Conservation (phyloP, 2,888 invertebrate genomes). For the Coelopa pilipes region DNA sequence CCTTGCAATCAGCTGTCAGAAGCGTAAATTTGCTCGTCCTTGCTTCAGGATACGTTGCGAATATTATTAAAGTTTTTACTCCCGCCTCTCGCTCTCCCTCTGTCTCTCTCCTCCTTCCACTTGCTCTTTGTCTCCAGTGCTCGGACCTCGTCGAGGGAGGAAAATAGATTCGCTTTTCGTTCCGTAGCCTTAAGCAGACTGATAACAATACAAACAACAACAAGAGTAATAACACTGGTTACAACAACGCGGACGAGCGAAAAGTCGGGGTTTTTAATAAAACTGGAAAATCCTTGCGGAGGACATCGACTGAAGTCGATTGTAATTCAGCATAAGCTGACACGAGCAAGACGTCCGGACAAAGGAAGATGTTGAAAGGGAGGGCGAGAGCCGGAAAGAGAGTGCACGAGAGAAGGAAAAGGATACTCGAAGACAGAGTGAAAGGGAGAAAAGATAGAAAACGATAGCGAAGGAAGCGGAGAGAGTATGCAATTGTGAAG, state of each 20-base stretch:
- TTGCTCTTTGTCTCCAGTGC: neutral
- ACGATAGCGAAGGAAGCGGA: too few species aligned
- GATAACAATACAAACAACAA: too few species aligned
- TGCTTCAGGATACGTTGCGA: slow-evolving; percentile 9
- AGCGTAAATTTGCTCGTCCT: neutral
- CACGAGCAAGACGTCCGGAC: slow-evolving; percentile 20
- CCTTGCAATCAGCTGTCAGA: slow-evolving; percentile 29
- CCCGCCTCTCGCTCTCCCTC: neutral
- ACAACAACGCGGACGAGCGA: neutral
- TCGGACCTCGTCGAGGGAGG: neutral
- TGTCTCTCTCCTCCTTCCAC: neutral
- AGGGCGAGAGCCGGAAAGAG: neutral
- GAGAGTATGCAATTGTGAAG: too few species aligned
- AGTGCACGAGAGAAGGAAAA: too few species aligned
- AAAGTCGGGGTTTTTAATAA: slow-evolving; percentile 19
- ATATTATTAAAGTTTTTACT: slow-evolving; percentile 20
- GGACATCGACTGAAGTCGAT: slow-evolving; percentile 26
- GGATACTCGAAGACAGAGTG: too few species aligned
- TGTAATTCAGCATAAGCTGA: slow-evolving; percentile 26
- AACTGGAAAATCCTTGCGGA: slow-evolving; percentile 24
- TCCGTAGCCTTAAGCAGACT: too few species aligned
- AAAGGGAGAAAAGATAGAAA: too few species aligned
- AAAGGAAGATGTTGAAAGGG: neutral
- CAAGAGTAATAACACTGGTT: neutral
- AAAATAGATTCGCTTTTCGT: neutral